Conservation (phyloP, 2,113 vertebrate genomes). For the Zosterops japonicus region DNA sequence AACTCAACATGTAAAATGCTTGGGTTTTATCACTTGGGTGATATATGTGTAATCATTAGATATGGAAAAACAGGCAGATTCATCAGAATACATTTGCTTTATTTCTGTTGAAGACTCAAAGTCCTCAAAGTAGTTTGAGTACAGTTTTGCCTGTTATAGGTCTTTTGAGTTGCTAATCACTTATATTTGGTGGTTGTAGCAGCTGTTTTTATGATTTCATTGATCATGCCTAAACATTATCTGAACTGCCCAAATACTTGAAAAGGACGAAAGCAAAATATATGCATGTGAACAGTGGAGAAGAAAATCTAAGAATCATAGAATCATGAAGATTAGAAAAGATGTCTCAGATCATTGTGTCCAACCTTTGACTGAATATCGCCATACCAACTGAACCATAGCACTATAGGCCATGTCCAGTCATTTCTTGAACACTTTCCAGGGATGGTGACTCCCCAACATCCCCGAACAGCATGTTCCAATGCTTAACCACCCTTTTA, state of each 20-base stretch:
- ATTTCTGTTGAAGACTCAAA: neutral
- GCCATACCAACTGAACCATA: neutral
- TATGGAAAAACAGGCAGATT: accelerated
- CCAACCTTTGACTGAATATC: neutral
- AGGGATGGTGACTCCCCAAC: neutral
- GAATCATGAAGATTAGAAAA: neutral
- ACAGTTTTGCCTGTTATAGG: neutral
- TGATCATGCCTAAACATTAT: neutral
- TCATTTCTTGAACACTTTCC: neutral
- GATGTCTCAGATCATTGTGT: neutral
- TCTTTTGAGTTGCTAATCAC: neutral
- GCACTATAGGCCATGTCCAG: too few relatives aligned
- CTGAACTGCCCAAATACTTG: neutral
- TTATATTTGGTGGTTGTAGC: neutral
- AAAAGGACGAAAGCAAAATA: neutral
- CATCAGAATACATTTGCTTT: neutral
- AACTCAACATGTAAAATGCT: neutral
- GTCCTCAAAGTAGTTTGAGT: neutral
- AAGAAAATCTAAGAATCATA: neutral
- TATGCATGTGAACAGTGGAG: neutral
- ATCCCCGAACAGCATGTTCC: neutral
- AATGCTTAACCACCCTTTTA: neutral
- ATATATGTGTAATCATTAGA: neutral
- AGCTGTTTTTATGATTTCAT: neutral
- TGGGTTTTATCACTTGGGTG: neutral